These are phyloP conservation scores for Mirounga angustirostris DNA, from an alignment of 2,113 vertebrate species.

Conservation along the genomic window DNA sequence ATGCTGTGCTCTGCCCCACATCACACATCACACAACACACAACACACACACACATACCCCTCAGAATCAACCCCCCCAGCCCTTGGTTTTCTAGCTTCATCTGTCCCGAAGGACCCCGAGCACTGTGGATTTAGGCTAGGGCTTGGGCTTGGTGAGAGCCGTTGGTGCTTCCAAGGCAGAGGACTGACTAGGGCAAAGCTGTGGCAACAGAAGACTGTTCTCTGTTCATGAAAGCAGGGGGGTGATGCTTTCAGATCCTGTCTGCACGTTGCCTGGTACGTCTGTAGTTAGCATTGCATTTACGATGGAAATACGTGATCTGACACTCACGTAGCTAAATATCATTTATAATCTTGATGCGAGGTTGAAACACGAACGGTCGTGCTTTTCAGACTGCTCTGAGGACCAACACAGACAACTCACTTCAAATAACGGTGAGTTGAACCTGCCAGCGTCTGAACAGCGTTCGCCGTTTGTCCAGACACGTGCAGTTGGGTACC, in stretches of 20 bases:
- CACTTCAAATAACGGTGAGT: background rate
- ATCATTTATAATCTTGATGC: background rate
- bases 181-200: background rate
- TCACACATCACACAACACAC: accelerated
- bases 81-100: background rate
- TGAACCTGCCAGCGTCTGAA: background rate
- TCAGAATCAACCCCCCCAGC: background rate
- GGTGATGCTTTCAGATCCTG: background rate
- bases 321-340: background rate
- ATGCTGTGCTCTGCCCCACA: background rate
- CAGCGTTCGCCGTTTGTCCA: background rate
- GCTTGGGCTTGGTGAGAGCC: background rate
- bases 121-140: background rate
- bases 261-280: background rate
- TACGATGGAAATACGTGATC: background rate
- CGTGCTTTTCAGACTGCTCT: background rate
- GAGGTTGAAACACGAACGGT: background rate
- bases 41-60: background rate
- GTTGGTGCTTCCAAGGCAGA: background rate
- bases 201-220: background rate
- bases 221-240: background rate
- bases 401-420: background rate
- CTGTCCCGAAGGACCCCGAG: background rate
- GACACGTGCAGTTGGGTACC: background rate
- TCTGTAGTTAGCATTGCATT: background rate